Evolutionary conservation across 2,888 invertebrate species (phyloP).

Genomic region (Drosophila mulleri): DNA sequence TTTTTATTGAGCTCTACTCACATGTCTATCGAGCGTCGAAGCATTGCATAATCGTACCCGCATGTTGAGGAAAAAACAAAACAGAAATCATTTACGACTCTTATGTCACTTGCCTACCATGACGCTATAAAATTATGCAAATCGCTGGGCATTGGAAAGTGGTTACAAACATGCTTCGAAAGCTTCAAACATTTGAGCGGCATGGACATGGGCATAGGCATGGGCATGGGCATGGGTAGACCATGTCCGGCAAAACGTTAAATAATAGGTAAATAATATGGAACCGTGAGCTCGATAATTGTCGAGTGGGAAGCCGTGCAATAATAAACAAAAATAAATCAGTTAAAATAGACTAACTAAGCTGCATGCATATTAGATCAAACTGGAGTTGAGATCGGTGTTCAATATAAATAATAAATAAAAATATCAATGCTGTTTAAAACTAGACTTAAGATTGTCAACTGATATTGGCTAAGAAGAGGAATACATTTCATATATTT

Average conservation of each 20-base stretch:
- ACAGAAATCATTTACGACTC: constrained; percentile 23
- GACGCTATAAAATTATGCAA: constrained; percentile 42
- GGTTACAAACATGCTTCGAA: constrained; percentile 23
- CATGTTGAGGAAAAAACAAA: constrained; percentile 1
- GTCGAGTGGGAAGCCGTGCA: constrained; percentile 4
- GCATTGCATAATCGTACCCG: constrained; percentile 47
- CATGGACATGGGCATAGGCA: too few relatives aligned
- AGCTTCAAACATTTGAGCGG: constrained; percentile 18
- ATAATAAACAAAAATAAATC: constrained; percentile 1
- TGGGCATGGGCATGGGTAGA: constrained; percentile 11
- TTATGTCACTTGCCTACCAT: constrained; percentile 58
- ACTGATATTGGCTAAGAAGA: too few relatives aligned
- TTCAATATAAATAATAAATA: neutral
- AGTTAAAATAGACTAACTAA: neutral
- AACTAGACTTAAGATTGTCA: neutral
- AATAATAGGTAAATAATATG: constrained; percentile 27
- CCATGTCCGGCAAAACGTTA: constrained; percentile 13
- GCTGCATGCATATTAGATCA: neutral
- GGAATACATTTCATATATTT: neutral
- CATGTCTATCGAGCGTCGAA: constrained; percentile 2
- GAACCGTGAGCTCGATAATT: neutral
- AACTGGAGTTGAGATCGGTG: neutral
- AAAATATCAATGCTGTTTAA: neutral
- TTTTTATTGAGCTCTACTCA: constrained; percentile 18
- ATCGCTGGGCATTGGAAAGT: constrained; percentile 60